These are phyloP conservation scores for Trochalopteron elliotii DNA, from an alignment of 2,113 vertebrate species.

Conservation along the genomic window DNA sequence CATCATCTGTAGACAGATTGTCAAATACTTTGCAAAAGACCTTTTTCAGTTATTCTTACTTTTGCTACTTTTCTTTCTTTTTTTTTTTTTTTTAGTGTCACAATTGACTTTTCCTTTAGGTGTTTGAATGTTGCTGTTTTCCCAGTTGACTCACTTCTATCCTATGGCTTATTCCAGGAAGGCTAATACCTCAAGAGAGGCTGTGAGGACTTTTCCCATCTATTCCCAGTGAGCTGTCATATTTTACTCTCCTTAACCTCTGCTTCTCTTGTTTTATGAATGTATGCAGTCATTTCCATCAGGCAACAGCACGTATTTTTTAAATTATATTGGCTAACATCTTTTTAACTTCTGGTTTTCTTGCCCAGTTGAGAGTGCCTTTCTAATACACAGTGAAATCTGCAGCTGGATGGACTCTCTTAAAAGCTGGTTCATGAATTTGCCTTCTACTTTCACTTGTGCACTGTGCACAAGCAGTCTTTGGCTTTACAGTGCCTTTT, in stretches of 20 bases:
- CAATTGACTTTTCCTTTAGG: slow-evolving; percentile 30
- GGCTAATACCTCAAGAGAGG: background rate
- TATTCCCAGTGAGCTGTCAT: background rate
- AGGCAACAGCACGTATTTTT: background rate
- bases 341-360: background rate
- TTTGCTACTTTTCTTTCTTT: background rate
- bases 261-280: background rate
- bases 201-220: background rate
- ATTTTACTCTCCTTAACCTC: background rate
- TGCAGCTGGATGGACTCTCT: background rate
- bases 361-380: background rate
- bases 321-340: background rate
- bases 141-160: background rate
- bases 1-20: slow-evolving; percentile 72
- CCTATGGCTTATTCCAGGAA: background rate
- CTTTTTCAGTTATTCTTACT: slow-evolving; percentile 70
- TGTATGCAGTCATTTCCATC: background rate
- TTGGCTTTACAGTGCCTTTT: background rate
- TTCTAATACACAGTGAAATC: background rate
- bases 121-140: background rate
- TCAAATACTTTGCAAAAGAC: slow-evolving; percentile 64
- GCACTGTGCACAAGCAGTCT: background rate
- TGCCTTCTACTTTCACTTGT: background rate
- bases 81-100: background rate
- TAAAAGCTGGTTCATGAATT: background rate